These are phyloP conservation scores for Lapara coniferarum DNA, from an alignment of 2,888 invertebrate species.

Conservation along the genomic window DNA sequence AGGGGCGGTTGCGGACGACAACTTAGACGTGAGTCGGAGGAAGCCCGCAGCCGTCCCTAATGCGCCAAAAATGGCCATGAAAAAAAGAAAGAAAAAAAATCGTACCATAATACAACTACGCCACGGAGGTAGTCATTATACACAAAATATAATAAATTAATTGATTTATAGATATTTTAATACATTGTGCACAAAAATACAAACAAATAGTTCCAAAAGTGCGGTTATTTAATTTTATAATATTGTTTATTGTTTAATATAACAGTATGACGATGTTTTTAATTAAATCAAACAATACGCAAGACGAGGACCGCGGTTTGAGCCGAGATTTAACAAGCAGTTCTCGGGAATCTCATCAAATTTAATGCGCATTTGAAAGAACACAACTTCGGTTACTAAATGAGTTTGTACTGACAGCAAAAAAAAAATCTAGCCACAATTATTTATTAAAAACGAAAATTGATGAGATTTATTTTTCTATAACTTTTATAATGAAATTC, in stretches of 20 bases:
- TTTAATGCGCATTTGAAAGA: slow-evolving; percentile 47
- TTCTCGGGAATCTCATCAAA: slow-evolving; percentile 43
- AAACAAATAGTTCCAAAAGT: background rate
- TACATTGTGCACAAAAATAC: background rate
- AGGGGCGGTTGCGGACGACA: too few species aligned
- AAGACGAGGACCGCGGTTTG: slow-evolving; percentile 14
- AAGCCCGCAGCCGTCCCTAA: too few species aligned
- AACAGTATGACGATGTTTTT: slow-evolving; percentile 25
- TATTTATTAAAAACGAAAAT: too few species aligned
- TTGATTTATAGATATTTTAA: too few species aligned
- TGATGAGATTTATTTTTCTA: too few species aligned
- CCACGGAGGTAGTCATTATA: too few species aligned
- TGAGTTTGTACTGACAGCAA: slow-evolving; percentile 40
- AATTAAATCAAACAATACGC: slow-evolving; percentile 21
- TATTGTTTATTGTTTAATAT: slow-evolving; percentile 38
- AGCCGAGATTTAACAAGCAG: slow-evolving; percentile 39
- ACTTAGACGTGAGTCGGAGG: too few species aligned
- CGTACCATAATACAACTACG: too few species aligned
- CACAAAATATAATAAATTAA: too few species aligned
- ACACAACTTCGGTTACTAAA: slow-evolving; percentile 44
- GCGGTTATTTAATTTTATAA: background rate
- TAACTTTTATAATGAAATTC: too few species aligned
- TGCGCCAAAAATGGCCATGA: too few species aligned
- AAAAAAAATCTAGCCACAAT: slow-evolving; percentile 21
- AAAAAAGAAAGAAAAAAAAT: too few species aligned